Evolutionary conservation across 1,140 invertebrate genomes (phyloP).

Genomic region (Drosophila kanapiae): DNA sequence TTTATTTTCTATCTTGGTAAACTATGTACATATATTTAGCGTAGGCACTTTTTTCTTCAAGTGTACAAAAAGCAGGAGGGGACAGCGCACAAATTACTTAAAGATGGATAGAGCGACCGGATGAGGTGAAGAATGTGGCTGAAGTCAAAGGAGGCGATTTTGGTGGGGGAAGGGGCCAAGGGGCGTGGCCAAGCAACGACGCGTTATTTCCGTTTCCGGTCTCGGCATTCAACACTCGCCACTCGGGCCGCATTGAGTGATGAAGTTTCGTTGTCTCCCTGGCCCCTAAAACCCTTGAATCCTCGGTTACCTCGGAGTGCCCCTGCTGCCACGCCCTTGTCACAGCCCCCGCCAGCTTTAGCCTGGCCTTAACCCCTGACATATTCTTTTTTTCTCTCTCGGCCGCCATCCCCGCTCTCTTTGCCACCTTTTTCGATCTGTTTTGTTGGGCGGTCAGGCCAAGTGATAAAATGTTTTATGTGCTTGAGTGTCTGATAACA

Average conservation of each 20-base stretch:
- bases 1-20: too few relatives aligned
- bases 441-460: conserved; percentile 45
- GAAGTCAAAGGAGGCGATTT: conserved; percentile 13
- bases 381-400: conserved; percentile 47
- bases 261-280: conserved; percentile 55
- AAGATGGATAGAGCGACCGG: conserved; percentile 58
- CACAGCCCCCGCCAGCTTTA: neutral
- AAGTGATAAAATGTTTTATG: conserved; percentile 84
- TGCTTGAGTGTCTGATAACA: conserved; percentile 82
- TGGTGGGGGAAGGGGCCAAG: neutral
- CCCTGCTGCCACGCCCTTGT: conserved; percentile 8
- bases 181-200: conserved; percentile 54
- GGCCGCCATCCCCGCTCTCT: too few relatives aligned
- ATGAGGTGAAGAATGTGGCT: conserved; percentile 41
- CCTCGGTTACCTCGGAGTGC: neutral
- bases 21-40: too few relatives aligned
- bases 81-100: conserved; percentile 76
- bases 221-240: conserved; percentile 61
- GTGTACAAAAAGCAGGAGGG: conserved; percentile 6
- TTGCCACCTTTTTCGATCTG: conserved; percentile 24
- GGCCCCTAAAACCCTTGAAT: neutral
- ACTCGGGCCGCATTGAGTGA: conserved; percentile 68
- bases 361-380: conserved; percentile 49
- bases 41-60: neutral
- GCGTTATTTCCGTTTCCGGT: conserved; percentile 79